A percentile compares a stretch with the other conserved stretches of the same genome.
phyloP scores from a whole-genome alignment of 2,113 vertebrate species.

The Nesogale talazaci region DNA sequence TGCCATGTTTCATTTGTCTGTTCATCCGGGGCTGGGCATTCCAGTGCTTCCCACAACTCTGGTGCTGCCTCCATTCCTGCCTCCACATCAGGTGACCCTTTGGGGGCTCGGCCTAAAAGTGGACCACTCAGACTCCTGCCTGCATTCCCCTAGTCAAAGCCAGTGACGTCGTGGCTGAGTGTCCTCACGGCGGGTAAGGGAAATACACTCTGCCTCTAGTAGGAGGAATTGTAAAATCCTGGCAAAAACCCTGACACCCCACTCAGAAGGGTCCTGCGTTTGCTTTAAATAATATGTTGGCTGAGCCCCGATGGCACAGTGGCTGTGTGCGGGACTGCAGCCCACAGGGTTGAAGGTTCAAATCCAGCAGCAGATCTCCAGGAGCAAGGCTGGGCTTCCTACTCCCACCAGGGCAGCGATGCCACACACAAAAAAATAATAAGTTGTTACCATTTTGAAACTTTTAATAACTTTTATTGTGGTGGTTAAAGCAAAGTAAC shows the following conservation, averaged over 20 bases:
- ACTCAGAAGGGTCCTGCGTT: not conserved
- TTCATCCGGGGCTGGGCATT: not conserved
- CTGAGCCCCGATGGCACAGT: too few species aligned
- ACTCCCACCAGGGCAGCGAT: too few species aligned
- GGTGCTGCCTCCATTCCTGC: not conserved
- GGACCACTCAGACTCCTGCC: not conserved
- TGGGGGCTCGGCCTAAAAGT: not conserved
- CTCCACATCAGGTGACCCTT: not conserved
- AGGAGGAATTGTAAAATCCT: not conserved
- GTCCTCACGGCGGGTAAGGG: not conserved
- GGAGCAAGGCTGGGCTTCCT: too few species aligned
- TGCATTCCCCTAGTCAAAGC: not conserved
- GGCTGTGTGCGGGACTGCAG: too few species aligned
- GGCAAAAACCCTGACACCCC: not conserved
- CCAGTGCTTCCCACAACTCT: not conserved
- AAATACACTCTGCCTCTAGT: not conserved
- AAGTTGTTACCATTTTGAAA: not conserved
- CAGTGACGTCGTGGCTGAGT: fast-evolving
- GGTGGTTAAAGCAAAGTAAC: not conserved
- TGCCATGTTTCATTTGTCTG: not conserved
- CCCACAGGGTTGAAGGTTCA: too few species aligned
- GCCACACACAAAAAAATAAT: too few species aligned
- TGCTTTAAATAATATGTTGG: not conserved
- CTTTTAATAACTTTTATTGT: too few species aligned
- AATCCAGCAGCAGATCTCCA: too few species aligned